Conservation (phyloP, 2,797 vertebrate species). For the Pteropus rufus region DNA sequence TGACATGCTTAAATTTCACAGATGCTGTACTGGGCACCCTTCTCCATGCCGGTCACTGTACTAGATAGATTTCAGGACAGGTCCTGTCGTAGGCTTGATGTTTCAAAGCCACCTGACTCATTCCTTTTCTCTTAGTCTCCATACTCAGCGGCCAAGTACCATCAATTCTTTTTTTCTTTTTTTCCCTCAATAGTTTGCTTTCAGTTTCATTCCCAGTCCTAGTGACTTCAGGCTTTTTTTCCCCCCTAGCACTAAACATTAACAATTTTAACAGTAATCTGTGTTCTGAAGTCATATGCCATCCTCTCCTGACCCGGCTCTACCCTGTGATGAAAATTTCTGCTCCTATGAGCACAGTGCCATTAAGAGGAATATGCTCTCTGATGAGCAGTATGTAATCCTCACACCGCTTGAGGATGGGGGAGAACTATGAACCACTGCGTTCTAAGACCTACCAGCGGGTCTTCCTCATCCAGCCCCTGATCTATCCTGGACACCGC, state of each 20-base stretch:
- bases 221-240: neutral
- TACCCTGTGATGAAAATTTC: neutral
- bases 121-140: neutral
- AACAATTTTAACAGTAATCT: neutral
- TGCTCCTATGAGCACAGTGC: neutral
- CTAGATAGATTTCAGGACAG: neutral
- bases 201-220: neutral
- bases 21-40: neutral
- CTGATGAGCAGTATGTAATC: neutral
- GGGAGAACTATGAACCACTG: neutral
- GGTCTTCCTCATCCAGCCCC: neutral
- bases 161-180: neutral
- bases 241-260: neutral
- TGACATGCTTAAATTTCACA: neutral
- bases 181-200: neutral
- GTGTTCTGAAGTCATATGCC: neutral
- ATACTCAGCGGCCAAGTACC: neutral
- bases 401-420: neutral
- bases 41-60: neutral
- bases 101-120: neutral
- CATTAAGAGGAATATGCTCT: neutral
- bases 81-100: fast-evolving
- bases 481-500: neutral
- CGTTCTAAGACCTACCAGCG: neutral
- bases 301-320: neutral